These are phyloP conservation scores for Adelosebastes latens DNA, from an alignment of 2,797 vertebrate genomes.

Conservation along the genomic window DNA sequence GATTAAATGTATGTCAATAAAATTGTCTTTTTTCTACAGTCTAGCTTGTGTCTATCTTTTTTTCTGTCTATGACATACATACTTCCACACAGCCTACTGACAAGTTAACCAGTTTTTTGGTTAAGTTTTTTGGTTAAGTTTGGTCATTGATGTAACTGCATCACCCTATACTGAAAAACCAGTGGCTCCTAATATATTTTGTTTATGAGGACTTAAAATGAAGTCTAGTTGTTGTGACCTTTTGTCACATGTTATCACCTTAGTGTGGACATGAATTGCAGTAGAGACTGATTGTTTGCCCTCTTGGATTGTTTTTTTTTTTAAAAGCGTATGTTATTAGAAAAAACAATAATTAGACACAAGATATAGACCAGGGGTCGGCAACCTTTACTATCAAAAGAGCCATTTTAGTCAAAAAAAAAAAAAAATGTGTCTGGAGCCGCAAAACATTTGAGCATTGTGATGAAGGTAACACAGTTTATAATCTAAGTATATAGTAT, in stretches of 20 bases:
- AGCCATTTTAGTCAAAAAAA: no score
- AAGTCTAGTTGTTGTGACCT: not conserved
- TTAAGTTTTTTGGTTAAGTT: not conserved
- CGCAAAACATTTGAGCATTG: no score
- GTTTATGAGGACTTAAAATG: not conserved
- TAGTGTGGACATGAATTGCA: not conserved
- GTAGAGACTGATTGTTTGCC: not conserved
- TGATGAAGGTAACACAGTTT: no score
- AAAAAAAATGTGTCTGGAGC: no score
- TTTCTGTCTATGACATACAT: not conserved
- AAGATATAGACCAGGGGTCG: no score
- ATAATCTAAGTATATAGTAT: no score
- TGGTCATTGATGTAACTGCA: not conserved
- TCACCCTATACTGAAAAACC: not conserved
- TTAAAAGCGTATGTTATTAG: not conserved
- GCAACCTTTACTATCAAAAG: no score
- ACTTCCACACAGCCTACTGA: not conserved
- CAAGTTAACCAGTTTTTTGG: not conserved
- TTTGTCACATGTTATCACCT: not conserved
- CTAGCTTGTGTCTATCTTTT: not conserved
- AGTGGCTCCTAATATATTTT: not conserved
- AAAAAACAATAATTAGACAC: not conserved
- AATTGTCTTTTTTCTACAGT: not conserved
- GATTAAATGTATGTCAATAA: not conserved
- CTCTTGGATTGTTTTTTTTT: not conserved